phyloP scores from a whole-genome alignment of 1,140 invertebrate genomes.

The Bombyx mandarina region DNA sequence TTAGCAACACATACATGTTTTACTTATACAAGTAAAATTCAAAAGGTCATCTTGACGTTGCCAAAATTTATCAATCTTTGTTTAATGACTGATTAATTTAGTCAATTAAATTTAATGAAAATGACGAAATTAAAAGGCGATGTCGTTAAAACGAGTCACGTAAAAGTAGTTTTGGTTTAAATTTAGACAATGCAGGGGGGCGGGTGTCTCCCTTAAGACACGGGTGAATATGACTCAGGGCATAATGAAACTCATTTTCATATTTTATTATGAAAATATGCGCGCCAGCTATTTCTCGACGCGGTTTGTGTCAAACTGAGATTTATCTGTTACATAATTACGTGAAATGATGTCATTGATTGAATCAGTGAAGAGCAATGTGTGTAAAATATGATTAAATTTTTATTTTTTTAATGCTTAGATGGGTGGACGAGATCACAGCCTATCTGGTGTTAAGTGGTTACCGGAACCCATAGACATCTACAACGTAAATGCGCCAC shows the following conservation, averaged over 20 bases:
- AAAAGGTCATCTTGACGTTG: no score
- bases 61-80: no score
- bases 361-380: not conserved
- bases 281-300: constrained; percentile 11
- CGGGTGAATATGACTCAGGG: constrained; percentile 12
- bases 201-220: not conserved
- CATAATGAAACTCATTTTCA: constrained; percentile 25
- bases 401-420: no score
- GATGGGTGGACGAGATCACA: no score
- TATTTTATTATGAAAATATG: constrained; percentile 28
- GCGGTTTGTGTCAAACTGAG: not conserved
- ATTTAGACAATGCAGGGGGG: not conserved
- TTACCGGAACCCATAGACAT: no score
- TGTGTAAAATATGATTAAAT: not conserved
- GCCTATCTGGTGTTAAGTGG: no score
- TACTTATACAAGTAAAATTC: no score
- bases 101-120: no score
- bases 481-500: no score
- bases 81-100: no score
- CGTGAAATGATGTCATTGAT: not conserved
- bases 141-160: constrained; percentile 1
- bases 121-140: no score
- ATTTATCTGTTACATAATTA: not conserved
- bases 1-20: no score
- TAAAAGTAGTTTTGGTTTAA: not conserved